Evolutionary conservation across 2,113 vertebrate genomes (phyloP), one percentile per base, ranked within the genome.

Genomic region (Catharus fuscescens): DNA sequence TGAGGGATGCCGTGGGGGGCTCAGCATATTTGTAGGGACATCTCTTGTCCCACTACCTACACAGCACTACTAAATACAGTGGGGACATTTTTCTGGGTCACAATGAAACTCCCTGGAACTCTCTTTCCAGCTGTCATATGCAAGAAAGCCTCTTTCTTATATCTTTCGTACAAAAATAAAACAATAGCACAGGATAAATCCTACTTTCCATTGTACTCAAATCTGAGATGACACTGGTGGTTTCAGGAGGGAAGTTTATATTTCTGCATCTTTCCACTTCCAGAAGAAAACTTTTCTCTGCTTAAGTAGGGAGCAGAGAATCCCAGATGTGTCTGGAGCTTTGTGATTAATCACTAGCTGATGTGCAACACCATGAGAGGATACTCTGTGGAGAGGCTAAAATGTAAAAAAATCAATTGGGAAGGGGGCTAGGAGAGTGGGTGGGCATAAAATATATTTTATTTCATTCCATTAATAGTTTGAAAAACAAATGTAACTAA

Each of bases 231-330:
- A 36, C 32, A 38, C 18, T 24, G 8, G 13, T 74, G 44, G 10
- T 79, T 90, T 88, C 80, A 83, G 69, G 29, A 89, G 32, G 17
- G 11, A 12, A 87, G n/a, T 26, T 53, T 70, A 69, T 24, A 57
- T 66, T 81, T 71, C 71, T 86, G 20, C 48, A 45, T 67, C 76
- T 88, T 91, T 45, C 45, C 42, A 81, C 8, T 91, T 67, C 26
- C 50, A 47, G 65, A 78, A 60, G 80, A 94, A 82, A 88, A 80
- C 25, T 65, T 87, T 92, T 80, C 19, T 89, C 23, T 71, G 13
- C 56, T 70, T 73, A 61, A 57, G 18, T 25, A 70, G 26, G 12
- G 70, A 81, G 20, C 18, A 69, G 45, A 65, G 40, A 67, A 89
- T 86, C 59, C 29, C 45, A 87, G 78, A 65, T 84, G 48, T 52